A percentile compares a stretch with the other conserved stretches of the same genome.
phyloP scores from a whole-genome alignment of 2,888 invertebrate species.

The Nomada fucata region DNA sequence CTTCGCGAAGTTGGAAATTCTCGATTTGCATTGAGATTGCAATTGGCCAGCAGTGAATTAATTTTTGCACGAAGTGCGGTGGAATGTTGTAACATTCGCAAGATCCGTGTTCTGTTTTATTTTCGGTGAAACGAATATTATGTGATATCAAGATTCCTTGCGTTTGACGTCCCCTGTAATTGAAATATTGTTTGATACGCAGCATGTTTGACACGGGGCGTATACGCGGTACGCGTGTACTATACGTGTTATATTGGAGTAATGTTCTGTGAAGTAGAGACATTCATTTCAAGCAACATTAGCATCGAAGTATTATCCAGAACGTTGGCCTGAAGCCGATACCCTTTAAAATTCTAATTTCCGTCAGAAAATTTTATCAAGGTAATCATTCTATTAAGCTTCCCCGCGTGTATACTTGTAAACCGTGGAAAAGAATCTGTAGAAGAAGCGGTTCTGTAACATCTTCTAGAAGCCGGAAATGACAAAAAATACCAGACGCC shows the following conservation, averaged over 20 bases:
- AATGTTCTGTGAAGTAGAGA: too few relatives aligned
- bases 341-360: too few relatives aligned
- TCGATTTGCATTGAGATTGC: not conserved
- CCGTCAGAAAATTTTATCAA: too few relatives aligned
- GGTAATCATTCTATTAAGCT: too few relatives aligned
- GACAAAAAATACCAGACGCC: not conserved
- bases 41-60: not conserved
- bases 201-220: too few relatives aligned
- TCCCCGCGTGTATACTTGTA: too few relatives aligned
- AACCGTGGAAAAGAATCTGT: not conserved
- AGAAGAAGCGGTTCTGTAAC: not conserved
- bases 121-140: not conserved
- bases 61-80: not conserved
- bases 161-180: constrained; percentile 12
- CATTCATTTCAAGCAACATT: too few relatives aligned
- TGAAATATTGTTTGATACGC: not conserved
- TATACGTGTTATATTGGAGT: too few relatives aligned
- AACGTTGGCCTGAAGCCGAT: too few relatives aligned
- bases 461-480: not conserved
- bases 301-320: too few relatives aligned
- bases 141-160: not conserved
- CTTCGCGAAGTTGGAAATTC: not conserved
- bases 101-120: not conserved
- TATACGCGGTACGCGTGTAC: too few relatives aligned
- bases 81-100: not conserved